phyloP scores from a whole-genome alignment of 2,888 invertebrate genomes.

The Dasypogon diadema region DNA sequence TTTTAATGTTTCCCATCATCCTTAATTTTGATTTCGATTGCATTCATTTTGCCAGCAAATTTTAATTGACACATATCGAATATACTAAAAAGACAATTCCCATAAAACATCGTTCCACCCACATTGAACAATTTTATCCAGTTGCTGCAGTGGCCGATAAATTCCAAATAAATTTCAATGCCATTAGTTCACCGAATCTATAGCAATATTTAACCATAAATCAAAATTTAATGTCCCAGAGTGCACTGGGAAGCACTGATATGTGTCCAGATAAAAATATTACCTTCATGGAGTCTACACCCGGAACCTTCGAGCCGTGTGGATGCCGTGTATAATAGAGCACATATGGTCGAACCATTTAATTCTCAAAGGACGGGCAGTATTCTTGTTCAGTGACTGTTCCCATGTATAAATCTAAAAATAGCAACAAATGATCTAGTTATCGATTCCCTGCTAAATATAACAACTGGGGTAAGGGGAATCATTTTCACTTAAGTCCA shows the following conservation, averaged over 20 bases:
- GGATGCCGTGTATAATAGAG: neutral
- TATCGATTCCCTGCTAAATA: neutral
- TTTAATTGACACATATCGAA: conserved; percentile 9
- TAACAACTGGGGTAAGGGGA: too few species aligned
- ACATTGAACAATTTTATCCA: neutral
- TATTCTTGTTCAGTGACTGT: neutral
- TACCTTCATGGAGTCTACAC: conserved; percentile 3
- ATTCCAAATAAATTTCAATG: neutral
- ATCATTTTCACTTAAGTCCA: neutral
- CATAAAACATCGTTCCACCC: neutral
- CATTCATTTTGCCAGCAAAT: neutral
- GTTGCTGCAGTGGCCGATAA: neutral
- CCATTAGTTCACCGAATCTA: neutral
- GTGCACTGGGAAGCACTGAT: neutral
- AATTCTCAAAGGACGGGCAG: neutral
- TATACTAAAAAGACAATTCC: neutral
- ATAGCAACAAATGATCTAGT: neutral
- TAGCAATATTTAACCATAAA: conserved; percentile 5
- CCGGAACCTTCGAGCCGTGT: neutral
- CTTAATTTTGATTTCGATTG: neutral
- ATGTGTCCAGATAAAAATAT: conserved; percentile 3
- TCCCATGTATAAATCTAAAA: too few species aligned
- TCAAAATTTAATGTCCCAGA: neutral
- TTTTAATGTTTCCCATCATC: too few species aligned
- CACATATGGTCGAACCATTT: neutral